Conservation (phyloP, 2,888 invertebrate genomes). For the Nomada lathburiana region DNA sequence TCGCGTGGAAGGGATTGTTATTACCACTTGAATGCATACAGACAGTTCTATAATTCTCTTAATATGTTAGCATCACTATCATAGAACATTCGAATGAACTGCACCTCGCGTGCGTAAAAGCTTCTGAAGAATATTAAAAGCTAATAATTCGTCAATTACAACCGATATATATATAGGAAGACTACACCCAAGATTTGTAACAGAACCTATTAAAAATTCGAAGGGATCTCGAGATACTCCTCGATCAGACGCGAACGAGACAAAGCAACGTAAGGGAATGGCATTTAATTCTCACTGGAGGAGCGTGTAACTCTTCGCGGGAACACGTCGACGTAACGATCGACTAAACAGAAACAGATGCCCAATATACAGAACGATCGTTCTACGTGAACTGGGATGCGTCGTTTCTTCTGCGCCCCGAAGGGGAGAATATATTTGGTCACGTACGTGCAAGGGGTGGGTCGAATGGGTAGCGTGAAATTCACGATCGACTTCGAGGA, state of each 20-base stretch:
- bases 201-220: too few relatives aligned
- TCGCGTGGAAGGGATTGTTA: too few relatives aligned
- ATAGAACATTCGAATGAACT: too few relatives aligned
- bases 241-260: background rate
- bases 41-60: too few relatives aligned
- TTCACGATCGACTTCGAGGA: constrained; percentile 50
- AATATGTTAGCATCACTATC: too few relatives aligned
- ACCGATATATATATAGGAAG: too few relatives aligned
- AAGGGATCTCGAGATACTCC: background rate
- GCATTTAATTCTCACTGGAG: constrained; percentile 41
- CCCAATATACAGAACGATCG: constrained; percentile 55
- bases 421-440: constrained; percentile 56
- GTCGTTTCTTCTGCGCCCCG: constrained; percentile 31
- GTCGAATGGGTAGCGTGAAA: constrained; percentile 34
- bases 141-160: too few relatives aligned
- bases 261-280: background rate
- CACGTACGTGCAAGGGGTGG: constrained; percentile 17
- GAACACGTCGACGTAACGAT: constrained; percentile 60
- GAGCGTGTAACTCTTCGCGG: constrained; percentile 59
- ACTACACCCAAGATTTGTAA: too few relatives aligned
- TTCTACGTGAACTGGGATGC: constrained; percentile 66
- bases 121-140: too few relatives aligned
- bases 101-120: too few relatives aligned
- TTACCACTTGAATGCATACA: too few relatives aligned
- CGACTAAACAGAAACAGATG: constrained; percentile 65